Conservation (phyloP, 1,140 invertebrate species). For the Scaptomyza graminum region DNA sequence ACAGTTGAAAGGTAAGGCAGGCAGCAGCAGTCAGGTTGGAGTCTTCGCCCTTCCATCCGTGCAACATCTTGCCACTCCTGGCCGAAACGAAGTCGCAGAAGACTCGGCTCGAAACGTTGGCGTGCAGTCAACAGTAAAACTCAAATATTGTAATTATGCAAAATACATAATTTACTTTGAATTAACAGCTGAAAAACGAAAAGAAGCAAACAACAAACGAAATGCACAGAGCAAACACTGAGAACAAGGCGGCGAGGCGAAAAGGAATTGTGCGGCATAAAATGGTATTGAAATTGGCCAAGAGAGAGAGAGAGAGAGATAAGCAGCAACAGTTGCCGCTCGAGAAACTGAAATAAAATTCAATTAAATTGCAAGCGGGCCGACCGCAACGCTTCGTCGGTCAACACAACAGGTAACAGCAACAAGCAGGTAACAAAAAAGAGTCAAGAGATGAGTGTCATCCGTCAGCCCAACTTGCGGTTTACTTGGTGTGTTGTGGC, state of each 20-base stretch:
- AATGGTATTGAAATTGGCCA: constrained; percentile 68
- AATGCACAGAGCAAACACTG: constrained; percentile 1
- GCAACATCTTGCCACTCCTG: too few species aligned
- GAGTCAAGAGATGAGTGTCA: constrained; percentile 31
- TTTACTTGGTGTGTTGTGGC: constrained; percentile 53
- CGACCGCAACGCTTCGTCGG: constrained; percentile 53
- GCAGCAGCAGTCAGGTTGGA: neutral
- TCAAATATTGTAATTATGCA: constrained; percentile 82
- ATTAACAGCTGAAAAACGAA: constrained; percentile 75
- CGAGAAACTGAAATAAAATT: constrained; percentile 75
- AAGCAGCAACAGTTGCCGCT: constrained; percentile 51
- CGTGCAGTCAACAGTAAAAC: constrained; percentile 80
- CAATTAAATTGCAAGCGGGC: constrained; percentile 75
- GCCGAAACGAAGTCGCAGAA: too few species aligned
- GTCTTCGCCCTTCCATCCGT: neutral
- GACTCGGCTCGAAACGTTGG: constrained; percentile 14
- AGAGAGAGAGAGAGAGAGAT: constrained; percentile 59
- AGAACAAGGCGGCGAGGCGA: neutral
- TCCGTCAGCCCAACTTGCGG: constrained; percentile 37
- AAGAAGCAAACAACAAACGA: constrained; percentile 24
- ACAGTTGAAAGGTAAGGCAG: constrained; percentile 3
- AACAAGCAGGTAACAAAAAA: constrained; percentile 21
- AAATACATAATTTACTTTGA: constrained; percentile 83
- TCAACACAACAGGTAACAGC: constrained; percentile 50
- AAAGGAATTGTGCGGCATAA: constrained; percentile 34